Base-by-base conservation (phyloP, 2,888 invertebrate species). In the Resseliella maxima region DNA sequence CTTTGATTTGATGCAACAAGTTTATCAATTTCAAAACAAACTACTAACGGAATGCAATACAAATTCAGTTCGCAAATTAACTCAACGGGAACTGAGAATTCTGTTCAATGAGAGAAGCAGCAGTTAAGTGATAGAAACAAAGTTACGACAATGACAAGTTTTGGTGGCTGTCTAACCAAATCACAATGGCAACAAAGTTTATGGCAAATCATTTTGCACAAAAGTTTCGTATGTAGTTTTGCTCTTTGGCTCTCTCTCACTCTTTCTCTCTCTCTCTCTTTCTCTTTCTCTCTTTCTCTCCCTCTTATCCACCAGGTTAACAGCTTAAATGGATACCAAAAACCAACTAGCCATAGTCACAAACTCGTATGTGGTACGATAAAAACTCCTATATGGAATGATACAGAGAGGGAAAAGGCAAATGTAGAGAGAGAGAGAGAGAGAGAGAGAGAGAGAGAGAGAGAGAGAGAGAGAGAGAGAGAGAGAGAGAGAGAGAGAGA, bases 131-230 rank as follows among this genome's bases (percentile, higher is more conserved):
- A 50, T n/a, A n/a, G 50, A 59, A 15, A 8, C 35, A 72, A 72
- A 72, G 72, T 72, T 72, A 35, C 31, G 12, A 35, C 31, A 72
- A 72, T 72, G 72, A 72, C 72, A 72, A 72, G 72, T 72, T n/a
- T 72, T 72, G 72, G 35, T 35, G 72, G 72, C 72, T 50, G 6
- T 8, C 72, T 72, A 72, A 72, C 72, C 31, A 72, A 72, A 72
- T 72, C 72, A 72, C 72, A 72, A 72, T 72, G 72, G 31, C 72
- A 31, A 72, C 72, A 72, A 72, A 72, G 72, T 72, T 72, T 72
- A 72, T 15, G 72, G 12, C 31, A 59, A 59, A 59, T 59, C 5
- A 59, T 59, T 59, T 59, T n/a, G n/a, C n/a, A 24, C 24, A 59
- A 72, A 72, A 72, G 72, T 72, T 72, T 31, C 31, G n/a, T 31